Base-by-base conservation (phyloP, 2,113 vertebrate genomes). In the Jacana jacana region DNA sequence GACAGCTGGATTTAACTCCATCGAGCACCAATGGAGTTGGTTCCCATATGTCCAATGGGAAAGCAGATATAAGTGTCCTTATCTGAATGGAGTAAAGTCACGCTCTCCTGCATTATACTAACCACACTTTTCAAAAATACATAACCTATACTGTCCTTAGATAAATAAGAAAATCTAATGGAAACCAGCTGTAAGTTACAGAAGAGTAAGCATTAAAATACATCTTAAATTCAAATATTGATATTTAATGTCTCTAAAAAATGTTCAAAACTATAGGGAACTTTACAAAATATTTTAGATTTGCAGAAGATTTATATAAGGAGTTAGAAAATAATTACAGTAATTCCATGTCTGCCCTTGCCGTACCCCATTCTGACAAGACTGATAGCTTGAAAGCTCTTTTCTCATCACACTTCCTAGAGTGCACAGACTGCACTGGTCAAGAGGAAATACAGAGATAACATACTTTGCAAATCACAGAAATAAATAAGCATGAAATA, bases 31-130 rank as follows among this genome's bases (percentile, higher is more conserved):
- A n/a, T n/a, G n/a, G n/a, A n/a, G n/a, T n/a, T n/a, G n/a, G n/a
- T n/a, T n/a, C n/a, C n/a, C n/a, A n/a, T n/a, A 2, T 23, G 2
- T 40, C 25, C 11, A 66, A 1, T 5, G 6, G 5, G 2, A 30
- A n/a, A 55, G 20, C 19, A 71, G 16, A 42, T 27, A 11, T 6
- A 44, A 33, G 28, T 58, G 11, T 4, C 22, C 8, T 55, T 68
- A 2, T n/a, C n/a, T 58, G 20, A 81, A 79, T 23, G 12, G 44
- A 82, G 12, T 11, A 25, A 94, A 82, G 18, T 14, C 33, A 30
- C 3, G 3, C 6, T 61, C 12, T 42, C 17, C 37, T 52, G 49
- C 28, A 82, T 39, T 20, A 12, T 2, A 37, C 4, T 23, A 15
- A 44, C 33, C 31, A 11, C 3, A 13, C 6, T 37, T 52, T 55